Evolutionary conservation across 2,113 vertebrate genomes (phyloP).

Genomic region (Gymnorhina tibicen): DNA sequence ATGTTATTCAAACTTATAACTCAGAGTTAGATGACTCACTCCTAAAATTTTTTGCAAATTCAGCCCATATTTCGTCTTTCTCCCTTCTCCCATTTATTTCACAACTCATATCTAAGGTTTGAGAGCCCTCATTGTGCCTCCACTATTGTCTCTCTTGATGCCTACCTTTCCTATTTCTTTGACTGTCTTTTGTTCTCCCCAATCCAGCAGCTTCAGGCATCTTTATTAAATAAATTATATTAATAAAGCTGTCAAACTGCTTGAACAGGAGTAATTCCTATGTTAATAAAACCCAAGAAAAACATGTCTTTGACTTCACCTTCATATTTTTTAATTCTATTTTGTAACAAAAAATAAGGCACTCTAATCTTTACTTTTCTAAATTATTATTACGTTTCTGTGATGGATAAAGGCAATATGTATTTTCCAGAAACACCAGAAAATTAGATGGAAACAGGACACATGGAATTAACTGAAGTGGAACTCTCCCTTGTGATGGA

Average conservation of each 20-base stretch:
- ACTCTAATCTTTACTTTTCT: neutral
- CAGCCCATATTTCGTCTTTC: neutral
- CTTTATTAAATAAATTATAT: conserved; percentile 6
- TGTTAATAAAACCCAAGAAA: conserved; percentile 2
- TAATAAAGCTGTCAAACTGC: conserved; percentile 6
- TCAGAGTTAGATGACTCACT: neutral
- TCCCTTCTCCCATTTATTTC: neutral
- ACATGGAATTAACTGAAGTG: neutral
- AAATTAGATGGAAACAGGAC: conserved; percentile 7
- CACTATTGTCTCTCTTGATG: neutral
- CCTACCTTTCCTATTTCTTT: neutral
- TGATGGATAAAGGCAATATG: neutral
- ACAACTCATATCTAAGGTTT: neutral
- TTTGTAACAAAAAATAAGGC: conserved; percentile 1
- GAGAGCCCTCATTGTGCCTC: neutral
- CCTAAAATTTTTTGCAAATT: neutral
- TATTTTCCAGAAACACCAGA: neutral
- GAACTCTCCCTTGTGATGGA: neutral
- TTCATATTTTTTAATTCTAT: neutral
- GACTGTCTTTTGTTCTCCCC: neutral
- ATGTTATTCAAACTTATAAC: neutral
- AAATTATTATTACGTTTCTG: neutral
- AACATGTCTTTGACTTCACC: neutral
- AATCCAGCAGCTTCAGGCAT: neutral
- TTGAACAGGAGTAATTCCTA: neutral